These are phyloP conservation scores for Nomada fucata DNA, from an alignment of 2,888 invertebrate species.

Conservation along the genomic window DNA sequence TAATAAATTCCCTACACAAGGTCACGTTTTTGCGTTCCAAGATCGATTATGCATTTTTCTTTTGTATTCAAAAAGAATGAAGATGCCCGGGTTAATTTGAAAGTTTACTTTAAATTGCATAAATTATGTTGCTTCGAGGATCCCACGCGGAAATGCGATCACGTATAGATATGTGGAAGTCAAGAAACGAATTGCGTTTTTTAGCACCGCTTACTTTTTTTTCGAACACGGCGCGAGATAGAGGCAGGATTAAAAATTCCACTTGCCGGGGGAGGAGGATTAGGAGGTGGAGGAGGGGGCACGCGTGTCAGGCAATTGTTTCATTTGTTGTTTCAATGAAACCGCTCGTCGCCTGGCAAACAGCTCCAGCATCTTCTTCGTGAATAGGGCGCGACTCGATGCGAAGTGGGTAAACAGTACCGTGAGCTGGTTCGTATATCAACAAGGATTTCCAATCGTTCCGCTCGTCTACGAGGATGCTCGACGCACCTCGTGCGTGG, in stretches of 20 bases:
- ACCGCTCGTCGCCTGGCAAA: neutral
- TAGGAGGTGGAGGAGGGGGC: too few relatives aligned
- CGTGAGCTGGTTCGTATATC: constrained; percentile 56
- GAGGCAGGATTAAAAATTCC: constrained; percentile 30
- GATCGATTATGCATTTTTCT: too few relatives aligned
- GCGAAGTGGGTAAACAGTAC: constrained; percentile 47
- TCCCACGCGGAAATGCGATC: constrained; percentile 8
- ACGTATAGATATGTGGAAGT: neutral
- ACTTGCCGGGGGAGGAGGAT: neutral
- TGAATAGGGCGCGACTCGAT: constrained; percentile 24
- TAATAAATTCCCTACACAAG: too few relatives aligned
- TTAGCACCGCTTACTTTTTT: constrained; percentile 22
- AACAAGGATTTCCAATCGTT: constrained; percentile 48
- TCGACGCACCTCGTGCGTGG: constrained; percentile 32
- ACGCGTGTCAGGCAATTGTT: constrained; percentile 9
- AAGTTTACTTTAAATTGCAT: neutral
- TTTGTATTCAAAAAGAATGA: too few relatives aligned
- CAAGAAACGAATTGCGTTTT: constrained; percentile 8
- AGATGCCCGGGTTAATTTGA: too few relatives aligned
- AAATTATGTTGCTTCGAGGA: neutral
- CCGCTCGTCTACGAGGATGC: neutral
- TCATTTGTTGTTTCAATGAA: constrained; percentile 32
- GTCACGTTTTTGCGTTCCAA: too few relatives aligned
- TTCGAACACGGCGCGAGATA: constrained; percentile 9
- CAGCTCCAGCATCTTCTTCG: neutral